Evolutionary conservation across 1,140 invertebrate species (phyloP), one percentile per base, ranked within the genome.

Genomic region (Palaemon carinicauda): DNA sequence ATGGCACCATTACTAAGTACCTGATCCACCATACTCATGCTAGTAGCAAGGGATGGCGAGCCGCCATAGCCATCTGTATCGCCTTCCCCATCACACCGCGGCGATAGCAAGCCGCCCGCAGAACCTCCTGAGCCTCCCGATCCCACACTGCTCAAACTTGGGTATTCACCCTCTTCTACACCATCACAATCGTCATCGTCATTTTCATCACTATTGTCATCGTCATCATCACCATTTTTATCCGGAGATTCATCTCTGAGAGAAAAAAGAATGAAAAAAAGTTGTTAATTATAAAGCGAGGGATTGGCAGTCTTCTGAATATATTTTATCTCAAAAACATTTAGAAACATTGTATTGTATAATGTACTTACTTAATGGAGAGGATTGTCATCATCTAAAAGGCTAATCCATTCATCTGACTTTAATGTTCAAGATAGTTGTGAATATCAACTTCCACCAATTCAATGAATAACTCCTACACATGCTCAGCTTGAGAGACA

Each of bases 21-120:
- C 96, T 88, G 87, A 9, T 97, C 96, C 90, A 97, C 94, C 93
- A 97, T 94, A 91, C 96, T 96, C 96, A 97, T 97, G 0, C 96
- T 96, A 91, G 97, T 96, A 0, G 96, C 96, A n/a, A 97, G 92
- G 65, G 89, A 85, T 24, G 87, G 54, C 80, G 89, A 77, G 15
- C 77, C 50, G 10, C 84, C 84, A 54, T 71, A 86, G 15, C 84
- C 77, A 27, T 80, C 84, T 24, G 21, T 65, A 15, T 79, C 82
- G 4, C 51, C 82, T 17, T 85, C 82, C 15, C 82, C 82, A 69
- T 87, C 65, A 73, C 80, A 85, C 14, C 86, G 82, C 0, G 87
- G 87, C 12, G 89, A 88, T 19, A 89, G 56, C 24, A 88, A 60
- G 3, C 82, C 82, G n/a, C 83, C 89, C 10, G 84, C 87, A 7